Evolutionary conservation across 2,113 vertebrate genomes (phyloP).

Genomic region (Odontesthes bonariensis): DNA sequence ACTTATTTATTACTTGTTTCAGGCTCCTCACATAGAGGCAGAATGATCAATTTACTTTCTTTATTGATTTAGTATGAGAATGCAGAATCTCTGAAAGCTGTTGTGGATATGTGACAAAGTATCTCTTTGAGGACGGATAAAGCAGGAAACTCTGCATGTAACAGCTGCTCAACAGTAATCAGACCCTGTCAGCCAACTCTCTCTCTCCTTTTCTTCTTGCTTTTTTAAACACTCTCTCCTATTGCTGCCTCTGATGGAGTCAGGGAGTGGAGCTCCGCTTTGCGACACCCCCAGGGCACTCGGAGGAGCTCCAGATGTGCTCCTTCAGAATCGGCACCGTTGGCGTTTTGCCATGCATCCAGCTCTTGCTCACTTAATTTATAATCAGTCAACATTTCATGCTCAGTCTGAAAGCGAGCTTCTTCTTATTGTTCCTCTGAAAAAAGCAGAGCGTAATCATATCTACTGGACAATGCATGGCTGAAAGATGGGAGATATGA

Average conservation of each 20-base stretch:
- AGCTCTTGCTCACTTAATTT: slow-evolving; percentile 56
- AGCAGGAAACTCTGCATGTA: slow-evolving; percentile 60
- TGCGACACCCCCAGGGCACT: slow-evolving; percentile 60
- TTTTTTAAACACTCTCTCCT: slow-evolving; percentile 35
- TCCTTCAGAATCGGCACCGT: slow-evolving; percentile 46
- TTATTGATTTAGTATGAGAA: slow-evolving; percentile 16
- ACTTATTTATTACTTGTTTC: neutral
- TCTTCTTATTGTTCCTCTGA: slow-evolving; percentile 35
- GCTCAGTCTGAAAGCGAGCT: slow-evolving; percentile 54
- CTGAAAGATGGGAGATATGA: slow-evolving; percentile 61
- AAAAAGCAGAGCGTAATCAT: slow-evolving; percentile 72
- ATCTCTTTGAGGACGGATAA: slow-evolving; percentile 60
- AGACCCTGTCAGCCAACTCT: slow-evolving; percentile 42
- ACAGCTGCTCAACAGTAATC: slow-evolving; percentile 71
- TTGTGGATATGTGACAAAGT: slow-evolving; percentile 47
- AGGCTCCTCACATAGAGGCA: neutral
- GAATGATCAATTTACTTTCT: neutral
- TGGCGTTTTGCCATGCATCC: slow-evolving; percentile 34
- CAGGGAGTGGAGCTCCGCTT: slow-evolving; percentile 53
- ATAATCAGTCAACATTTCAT: slow-evolving; percentile 67
- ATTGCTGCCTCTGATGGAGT: slow-evolving; percentile 26
- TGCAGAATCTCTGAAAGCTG: slow-evolving; percentile 35
- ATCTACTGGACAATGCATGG: slow-evolving; percentile 67
- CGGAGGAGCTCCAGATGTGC: slow-evolving; percentile 78
- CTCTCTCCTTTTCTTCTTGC: slow-evolving; percentile 18